Percentiles rank a stretch among this genome's conserved stretches.
Evolutionary conservation across 2,888 invertebrate genomes (phyloP).

Genomic region (Acleris cristana): DNA sequence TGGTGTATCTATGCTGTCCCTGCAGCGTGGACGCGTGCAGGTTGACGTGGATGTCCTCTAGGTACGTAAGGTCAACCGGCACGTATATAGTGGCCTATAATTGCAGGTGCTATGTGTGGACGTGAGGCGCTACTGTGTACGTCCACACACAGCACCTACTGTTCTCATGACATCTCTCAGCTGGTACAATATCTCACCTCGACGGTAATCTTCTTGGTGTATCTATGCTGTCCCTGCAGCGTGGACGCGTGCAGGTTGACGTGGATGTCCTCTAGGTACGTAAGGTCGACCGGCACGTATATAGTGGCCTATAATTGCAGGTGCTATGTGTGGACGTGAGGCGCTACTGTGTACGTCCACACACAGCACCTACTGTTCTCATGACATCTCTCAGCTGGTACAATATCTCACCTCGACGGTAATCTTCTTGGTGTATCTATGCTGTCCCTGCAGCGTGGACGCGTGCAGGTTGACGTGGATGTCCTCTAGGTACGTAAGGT

Average conservation of each 20-base stretch:
- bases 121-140: too few species aligned
- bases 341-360: too few species aligned
- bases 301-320: conserved; percentile 83
- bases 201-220: conserved; percentile 86
- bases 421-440: conserved; percentile 86
- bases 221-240: conserved; percentile 88
- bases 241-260: conserved; percentile 92
- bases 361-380: too few species aligned
- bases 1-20: conserved; percentile 87
- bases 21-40: conserved; percentile 91
- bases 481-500: conserved; percentile 91
- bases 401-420: conserved; percentile 85
- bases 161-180: too few species aligned
- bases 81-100: conserved; percentile 89
- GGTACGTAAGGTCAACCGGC: conserved; percentile 91
- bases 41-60: conserved; percentile 89
- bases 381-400: too few species aligned
- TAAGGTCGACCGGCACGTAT: conserved; percentile 94
- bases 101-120: too few species aligned
- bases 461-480: conserved; percentile 90
- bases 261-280: conserved; percentile 88
- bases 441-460: conserved; percentile 89
- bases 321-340: too few species aligned
- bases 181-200: conserved; percentile 72
- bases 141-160: too few species aligned